A percentile compares a stretch with the other conserved stretches of the same genome.
These are phyloP conservation scores for Hylyphantes graminicola DNA, from an alignment of 1,140 invertebrate species.

Conservation along the genomic window DNA sequence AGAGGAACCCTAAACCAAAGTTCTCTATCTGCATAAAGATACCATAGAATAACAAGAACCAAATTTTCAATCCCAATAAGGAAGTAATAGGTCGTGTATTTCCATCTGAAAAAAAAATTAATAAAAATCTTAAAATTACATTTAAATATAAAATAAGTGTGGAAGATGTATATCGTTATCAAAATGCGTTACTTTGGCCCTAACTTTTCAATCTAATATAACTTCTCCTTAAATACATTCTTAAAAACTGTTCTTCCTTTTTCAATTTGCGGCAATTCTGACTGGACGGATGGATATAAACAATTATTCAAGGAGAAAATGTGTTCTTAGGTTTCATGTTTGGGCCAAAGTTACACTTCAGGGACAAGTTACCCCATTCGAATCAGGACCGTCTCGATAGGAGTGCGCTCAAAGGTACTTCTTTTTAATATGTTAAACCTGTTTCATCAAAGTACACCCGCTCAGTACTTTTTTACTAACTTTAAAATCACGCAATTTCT, in stretches of 20 bases:
- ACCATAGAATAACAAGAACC: conserved; percentile 70
- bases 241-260: too few species aligned
- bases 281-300: neutral
- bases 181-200: neutral
- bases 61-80: conserved; percentile 70
- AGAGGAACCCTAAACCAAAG: conserved; percentile 64
- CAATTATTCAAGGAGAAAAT: neutral
- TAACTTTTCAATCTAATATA: too few species aligned
- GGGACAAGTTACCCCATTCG: too few species aligned
- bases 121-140: neutral
- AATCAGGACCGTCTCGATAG: too few species aligned
- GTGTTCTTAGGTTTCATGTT: neutral
- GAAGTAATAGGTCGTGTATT: conserved; percentile 69
- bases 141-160: neutral
- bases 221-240: neutral
- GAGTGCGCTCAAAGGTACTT: too few species aligned
- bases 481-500: too few species aligned
- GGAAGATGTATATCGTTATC: neutral
- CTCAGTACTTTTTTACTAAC: too few species aligned
- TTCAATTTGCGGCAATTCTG: neutral
- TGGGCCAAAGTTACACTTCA: neutral
- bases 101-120: conserved; percentile 61
- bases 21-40: conserved; percentile 58
- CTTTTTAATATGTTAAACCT: too few species aligned
- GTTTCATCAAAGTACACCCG: too few species aligned